Evolutionary conservation across 2,797 vertebrate species (phyloP), one percentile per base, ranked within the genome.

Genomic region (Hoplostethus mediterraneus): DNA sequence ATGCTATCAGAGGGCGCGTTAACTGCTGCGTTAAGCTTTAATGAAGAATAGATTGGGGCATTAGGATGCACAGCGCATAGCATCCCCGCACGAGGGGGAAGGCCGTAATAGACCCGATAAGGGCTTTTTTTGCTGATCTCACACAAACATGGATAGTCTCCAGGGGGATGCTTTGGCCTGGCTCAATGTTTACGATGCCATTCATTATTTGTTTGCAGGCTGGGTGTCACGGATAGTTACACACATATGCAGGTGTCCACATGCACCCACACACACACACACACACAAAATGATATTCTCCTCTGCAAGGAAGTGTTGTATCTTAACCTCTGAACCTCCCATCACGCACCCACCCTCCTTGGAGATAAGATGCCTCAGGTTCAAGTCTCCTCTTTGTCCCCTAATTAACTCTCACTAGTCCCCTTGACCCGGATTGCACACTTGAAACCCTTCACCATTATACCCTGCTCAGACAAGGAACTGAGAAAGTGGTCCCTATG

Each of bases 31-130:
- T 90, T 90, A 84, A 87, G 92, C 87, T 90, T 93, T 93, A 93
- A 93, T 94, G 87, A 92, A 91, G 77, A 92, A 92, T 88, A 94
- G 92, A 94, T 93, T 87, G 87, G 85, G 84, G 87, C 89, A 93
- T 93, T 92, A 90, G 80, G 68, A 93, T 93, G 91, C 92, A 85
- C 81, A 82, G 83, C 81, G 67, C 79, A 72, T 83, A 73, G 60
- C 51, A 36, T 84, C 63, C 75, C 63, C 67, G 73, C 8, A 45
- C 86, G 80, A 82, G 68, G 88, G 87, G 70, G 49, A 86, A 83
- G 79, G 79, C 60, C 75, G 17, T 84, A 88, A 90, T 79, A 76
- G 73, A 86, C 83, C 79, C 33, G 87, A 93, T 92, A 91, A 92
- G 85, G 81, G 76, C 54, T 62, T 82, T 91, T 93, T 93, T 86